Evolutionary conservation across 2,888 invertebrate species (phyloP), one percentile per base, ranked within the genome.

Genomic region (Chloroclystis v-ata): DNA sequence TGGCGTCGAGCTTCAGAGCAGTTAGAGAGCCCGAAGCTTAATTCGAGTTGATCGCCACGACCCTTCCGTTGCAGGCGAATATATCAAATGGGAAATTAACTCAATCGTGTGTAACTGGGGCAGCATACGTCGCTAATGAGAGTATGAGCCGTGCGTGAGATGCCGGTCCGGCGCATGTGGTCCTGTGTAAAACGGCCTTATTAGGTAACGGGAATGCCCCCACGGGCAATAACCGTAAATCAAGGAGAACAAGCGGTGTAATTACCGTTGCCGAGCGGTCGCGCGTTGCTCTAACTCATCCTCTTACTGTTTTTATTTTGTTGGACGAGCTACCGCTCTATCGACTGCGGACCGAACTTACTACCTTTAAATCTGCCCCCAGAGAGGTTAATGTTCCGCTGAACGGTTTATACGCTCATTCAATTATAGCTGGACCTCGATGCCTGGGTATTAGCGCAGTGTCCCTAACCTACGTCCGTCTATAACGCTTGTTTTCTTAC

Each of bases 221-320:
- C 82, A 79, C 82, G 82, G 82, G 87, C 88, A 89, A 89, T 89
- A 89, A 89, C 87, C 85, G 85, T 89, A 88, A 89, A 85, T 85
- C 86, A 89, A 82, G 81, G 79, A 82, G 85, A 88, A 86, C 89
- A 88, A 89, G 88, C 89, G 85, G 83, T 83, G 88, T 89, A 89
- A 89, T 89, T 89, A 89, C 89, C 83, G 80, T 68, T 77, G 82
- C 75, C 76, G 80, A 79, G 82, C 84, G 84, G 83, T 83, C 83
- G 81, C 82, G 78, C 82, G 67, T 67, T 72, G 81, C 82, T 82
- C 82, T 86, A 85, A 87, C 86, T 86, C 85, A 87, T 85, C 83
- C 82, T 72, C 77, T 79, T 59, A 67, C 72, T 82, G 79, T 85
- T 87, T 85, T 86, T 86, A 85, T 86, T 87, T 85, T 82, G 85